These are phyloP conservation scores for Clunio marinus DNA, from an alignment of 2,888 invertebrate species.

Conservation along the genomic window DNA sequence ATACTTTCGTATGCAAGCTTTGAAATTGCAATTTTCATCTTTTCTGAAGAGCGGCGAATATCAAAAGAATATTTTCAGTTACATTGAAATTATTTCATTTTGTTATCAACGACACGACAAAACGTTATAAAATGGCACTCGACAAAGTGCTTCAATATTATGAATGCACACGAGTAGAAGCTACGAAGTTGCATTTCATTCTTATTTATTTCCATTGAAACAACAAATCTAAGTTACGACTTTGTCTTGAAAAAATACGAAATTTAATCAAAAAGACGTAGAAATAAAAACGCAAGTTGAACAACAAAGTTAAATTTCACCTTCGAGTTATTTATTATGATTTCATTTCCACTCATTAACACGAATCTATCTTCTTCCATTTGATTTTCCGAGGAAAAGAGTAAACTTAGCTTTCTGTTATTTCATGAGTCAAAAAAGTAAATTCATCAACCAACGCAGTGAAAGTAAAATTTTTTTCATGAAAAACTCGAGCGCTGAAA, in stretches of 20 bases:
- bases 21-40: too few species aligned
- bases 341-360: slow-evolving; percentile 10
- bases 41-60: too few species aligned
- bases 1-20: too few species aligned
- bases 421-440: not conserved
- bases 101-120: too few species aligned
- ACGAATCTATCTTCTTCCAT: not conserved
- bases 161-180: not conserved
- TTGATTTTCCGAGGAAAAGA: too few species aligned
- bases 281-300: too few species aligned
- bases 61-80: too few species aligned
- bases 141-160: too few species aligned
- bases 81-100: too few species aligned
- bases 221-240: not conserved
- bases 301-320: slow-evolving; percentile 4
- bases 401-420: not conserved
- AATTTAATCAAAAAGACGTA: not conserved
- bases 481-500: too few species aligned
- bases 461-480: slow-evolving; percentile 4
- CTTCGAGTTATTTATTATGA: slow-evolving; percentile 3
- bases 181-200: too few species aligned
- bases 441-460: not conserved
- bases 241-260: not conserved
- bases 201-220: not conserved
- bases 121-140: too few species aligned